phyloP scores from a whole-genome alignment of 1,140 invertebrate species.

The Diorhabda carinulata region DNA sequence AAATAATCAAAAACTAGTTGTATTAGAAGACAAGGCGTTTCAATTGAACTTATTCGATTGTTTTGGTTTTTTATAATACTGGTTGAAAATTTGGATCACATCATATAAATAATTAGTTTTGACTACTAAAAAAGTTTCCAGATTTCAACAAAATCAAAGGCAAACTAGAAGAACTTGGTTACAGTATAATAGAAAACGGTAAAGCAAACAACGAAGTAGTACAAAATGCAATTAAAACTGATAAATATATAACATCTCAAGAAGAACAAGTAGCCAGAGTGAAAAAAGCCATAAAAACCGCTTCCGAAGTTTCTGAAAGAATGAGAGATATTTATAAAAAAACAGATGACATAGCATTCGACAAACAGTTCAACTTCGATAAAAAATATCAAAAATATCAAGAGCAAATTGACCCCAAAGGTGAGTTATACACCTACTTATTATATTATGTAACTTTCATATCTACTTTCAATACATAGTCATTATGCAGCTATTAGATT shows the following conservation, averaged over 20 bases:
- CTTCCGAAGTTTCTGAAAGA: constrained; percentile 48
- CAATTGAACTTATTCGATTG: too few species aligned
- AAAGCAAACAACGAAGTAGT: constrained; percentile 35
- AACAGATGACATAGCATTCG: constrained; percentile 50
- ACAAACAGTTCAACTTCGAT: constrained; percentile 48
- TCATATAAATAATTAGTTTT: not conserved
- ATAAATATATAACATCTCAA: constrained; percentile 25
- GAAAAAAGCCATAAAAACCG: constrained; percentile 48
- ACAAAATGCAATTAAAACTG: constrained; percentile 28
- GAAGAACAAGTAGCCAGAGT: constrained; percentile 30
- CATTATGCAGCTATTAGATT: not conserved
- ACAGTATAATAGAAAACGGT: constrained; percentile 31
- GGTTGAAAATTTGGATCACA: too few species aligned
- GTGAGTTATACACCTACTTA: constrained; percentile 7
- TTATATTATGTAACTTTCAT: too few species aligned
- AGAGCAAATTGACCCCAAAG: constrained; percentile 40
- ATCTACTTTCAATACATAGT: too few species aligned
- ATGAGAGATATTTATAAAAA: constrained; percentile 53
- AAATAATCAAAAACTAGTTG: too few species aligned
- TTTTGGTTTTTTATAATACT: too few species aligned
- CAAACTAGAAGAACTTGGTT: constrained; percentile 32
- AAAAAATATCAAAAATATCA: constrained; percentile 39
- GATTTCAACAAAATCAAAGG: constrained; percentile 31
- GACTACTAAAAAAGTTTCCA: constrained; percentile 20
- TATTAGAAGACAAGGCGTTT: too few species aligned